Percentiles rank a stretch among this genome's conserved stretches.
Evolutionary conservation across 2,888 invertebrate species (phyloP).

Genomic region (Cristatella mucedo): DNA sequence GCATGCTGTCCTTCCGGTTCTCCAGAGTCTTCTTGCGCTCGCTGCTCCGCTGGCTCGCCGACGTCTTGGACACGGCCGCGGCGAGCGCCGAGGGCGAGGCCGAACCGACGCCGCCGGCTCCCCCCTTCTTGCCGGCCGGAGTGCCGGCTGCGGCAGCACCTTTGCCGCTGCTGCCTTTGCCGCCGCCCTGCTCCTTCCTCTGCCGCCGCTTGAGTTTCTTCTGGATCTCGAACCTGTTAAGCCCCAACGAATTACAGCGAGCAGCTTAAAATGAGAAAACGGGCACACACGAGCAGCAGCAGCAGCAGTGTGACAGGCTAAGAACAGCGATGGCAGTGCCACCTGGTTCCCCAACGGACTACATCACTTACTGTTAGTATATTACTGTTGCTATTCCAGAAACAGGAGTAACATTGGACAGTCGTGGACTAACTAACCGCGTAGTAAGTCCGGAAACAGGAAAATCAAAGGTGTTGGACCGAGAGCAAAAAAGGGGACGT

Average conservation of each 20-base stretch:
- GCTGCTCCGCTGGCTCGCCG: conserved; percentile 46
- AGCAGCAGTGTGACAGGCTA: too few relatives aligned
- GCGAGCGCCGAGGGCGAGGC: conserved; percentile 14
- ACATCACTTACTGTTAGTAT: too few relatives aligned
- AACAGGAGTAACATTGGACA: too few relatives aligned
- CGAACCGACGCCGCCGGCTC: conserved; percentile 27
- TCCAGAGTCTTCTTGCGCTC: conserved; percentile 79
- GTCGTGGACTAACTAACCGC: too few relatives aligned
- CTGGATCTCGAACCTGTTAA: conserved; percentile 71
- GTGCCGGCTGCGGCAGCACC: conserved; percentile 14
- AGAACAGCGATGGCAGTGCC: too few relatives aligned
- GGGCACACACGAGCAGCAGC: background rate
- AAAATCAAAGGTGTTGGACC: too few relatives aligned
- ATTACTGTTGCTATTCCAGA: too few relatives aligned
- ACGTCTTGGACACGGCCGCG: conserved; percentile 15
- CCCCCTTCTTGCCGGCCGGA: conserved; percentile 15
- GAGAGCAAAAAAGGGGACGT: too few relatives aligned
- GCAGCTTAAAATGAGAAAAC: background rate
- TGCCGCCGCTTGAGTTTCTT: conserved; percentile 71
- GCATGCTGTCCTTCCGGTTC: conserved; percentile 58
- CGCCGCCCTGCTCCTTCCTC: conserved; percentile 51
- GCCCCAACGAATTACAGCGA: background rate
- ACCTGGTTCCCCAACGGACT: too few relatives aligned
- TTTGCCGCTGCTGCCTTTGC: conserved; percentile 23
- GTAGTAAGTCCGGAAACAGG: too few relatives aligned